Conservation (phyloP, 2,797 vertebrate species). For the Alauda arvensis region DNA sequence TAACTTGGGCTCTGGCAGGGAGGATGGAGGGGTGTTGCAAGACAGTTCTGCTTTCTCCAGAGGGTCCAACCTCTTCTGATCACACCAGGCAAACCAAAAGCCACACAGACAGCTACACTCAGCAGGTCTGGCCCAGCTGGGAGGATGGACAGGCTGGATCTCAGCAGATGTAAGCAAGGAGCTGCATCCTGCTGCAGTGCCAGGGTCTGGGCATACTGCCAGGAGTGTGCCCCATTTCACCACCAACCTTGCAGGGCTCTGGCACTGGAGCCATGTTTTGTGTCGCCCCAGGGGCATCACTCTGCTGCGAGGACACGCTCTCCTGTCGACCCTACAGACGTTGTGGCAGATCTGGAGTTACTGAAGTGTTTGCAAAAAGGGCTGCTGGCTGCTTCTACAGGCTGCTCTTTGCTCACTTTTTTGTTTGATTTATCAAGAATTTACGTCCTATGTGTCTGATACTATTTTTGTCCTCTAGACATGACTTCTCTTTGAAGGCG, state of each 20-base stretch:
- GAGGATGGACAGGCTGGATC: neutral
- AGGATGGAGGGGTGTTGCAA: neutral
- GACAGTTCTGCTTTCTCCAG: neutral
- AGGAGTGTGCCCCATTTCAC: accelerated
- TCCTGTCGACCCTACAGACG: accelerated
- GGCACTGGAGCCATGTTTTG: accelerated
- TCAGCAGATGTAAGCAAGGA: neutral
- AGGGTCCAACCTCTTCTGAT: accelerated
- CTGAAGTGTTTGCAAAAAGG: neutral
- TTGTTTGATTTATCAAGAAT: neutral
- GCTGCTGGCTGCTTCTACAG: neutral
- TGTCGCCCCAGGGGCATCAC: accelerated
- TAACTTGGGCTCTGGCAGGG: accelerated
- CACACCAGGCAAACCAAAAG: neutral
- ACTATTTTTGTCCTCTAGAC: neutral
- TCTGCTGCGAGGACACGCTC: accelerated
- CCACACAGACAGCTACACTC: neutral
- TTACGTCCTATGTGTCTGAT: neutral
- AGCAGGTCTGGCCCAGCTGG: neutral
- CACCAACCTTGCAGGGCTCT: accelerated
- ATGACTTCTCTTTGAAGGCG: neutral
- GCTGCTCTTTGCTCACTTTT: neutral
- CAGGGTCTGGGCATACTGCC: neutral
- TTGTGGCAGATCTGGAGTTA: neutral
- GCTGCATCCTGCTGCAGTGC: accelerated